Percentiles rank a stretch among this genome's conserved stretches.
Evolutionary conservation across 2,113 vertebrate species (phyloP).

Genomic region (Lasiurus borealis): DNA sequence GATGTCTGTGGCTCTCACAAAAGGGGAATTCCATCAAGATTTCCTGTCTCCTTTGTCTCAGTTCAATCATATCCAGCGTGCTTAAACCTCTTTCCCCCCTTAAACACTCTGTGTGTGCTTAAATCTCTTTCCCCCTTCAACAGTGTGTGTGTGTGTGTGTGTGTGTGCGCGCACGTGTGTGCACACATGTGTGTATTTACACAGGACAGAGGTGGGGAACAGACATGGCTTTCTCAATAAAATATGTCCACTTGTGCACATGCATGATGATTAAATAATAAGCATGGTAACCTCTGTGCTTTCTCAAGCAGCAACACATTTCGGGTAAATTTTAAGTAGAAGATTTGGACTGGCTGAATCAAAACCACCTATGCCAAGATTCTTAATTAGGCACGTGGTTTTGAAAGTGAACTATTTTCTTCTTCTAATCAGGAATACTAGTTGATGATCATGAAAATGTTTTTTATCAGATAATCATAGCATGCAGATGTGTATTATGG

Average conservation of each 20-base stretch:
- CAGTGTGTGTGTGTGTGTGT: too few relatives aligned
- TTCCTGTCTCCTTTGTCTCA: conserved; percentile 71
- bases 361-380: conserved; percentile 15
- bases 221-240: background rate
- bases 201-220: background rate
- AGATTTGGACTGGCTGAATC: conserved; percentile 2
- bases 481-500: conserved; percentile 59
- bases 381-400: conserved; percentile 51
- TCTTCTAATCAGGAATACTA: conserved; percentile 69
- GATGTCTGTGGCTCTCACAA: conserved; percentile 65
- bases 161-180: too few relatives aligned
- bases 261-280: background rate
- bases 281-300: background rate
- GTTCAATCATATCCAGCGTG: conserved; percentile 47
- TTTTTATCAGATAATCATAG: conserved; percentile 55
- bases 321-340: background rate
- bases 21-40: conserved; percentile 67
- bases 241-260: background rate
- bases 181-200: accelerated
- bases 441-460: conserved; percentile 65
- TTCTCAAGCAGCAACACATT: background rate
- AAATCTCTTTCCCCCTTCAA: too few relatives aligned
- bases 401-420: conserved; percentile 58
- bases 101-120: too few relatives aligned
- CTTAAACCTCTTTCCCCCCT: background rate